Evolutionary conservation across 1,140 invertebrate species (phyloP).

Genomic region (Meteorus sp.): DNA sequence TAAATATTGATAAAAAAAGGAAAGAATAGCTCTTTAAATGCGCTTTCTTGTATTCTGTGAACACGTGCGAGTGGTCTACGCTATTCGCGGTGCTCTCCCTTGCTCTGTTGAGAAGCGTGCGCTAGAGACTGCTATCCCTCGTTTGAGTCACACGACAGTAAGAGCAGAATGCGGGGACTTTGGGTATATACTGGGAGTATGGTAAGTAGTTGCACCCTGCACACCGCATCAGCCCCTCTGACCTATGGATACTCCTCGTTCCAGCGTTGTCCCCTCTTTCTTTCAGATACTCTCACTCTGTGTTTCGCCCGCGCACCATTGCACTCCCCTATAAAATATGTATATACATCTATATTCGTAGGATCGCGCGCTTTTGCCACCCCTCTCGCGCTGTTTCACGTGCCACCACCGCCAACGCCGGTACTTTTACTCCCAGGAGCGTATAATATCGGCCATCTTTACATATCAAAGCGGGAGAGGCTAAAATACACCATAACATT

Average conservation of each 20-base stretch:
- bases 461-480: too few relatives aligned
- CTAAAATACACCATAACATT: too few relatives aligned
- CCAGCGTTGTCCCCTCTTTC: slow-evolving; percentile 32
- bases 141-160: slow-evolving; percentile 37
- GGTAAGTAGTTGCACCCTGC: slow-evolving; percentile 57
- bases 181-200: slow-evolving; percentile 53
- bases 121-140: slow-evolving; percentile 52
- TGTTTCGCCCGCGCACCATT: background rate
- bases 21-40: background rate
- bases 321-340: too few relatives aligned
- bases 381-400: background rate
- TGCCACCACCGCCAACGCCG: background rate
- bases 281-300: background rate
- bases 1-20: too few relatives aligned
- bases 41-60: slow-evolving; percentile 7
- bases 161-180: slow-evolving; percentile 40
- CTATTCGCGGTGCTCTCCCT: too few relatives aligned
- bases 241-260: slow-evolving; percentile 26
- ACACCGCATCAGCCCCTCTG: slow-evolving; percentile 32
- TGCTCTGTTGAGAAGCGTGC: slow-evolving; percentile 40
- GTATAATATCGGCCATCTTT: too few relatives aligned
- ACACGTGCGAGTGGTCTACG: too few relatives aligned
- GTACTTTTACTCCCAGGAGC: background rate
- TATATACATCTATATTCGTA: background rate
- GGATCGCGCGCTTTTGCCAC: slow-evolving; percentile 7